Evolutionary conservation across 2,797 vertebrate genomes (phyloP), one percentile per base, ranked within the genome.

Genomic region (Halcyon badia): DNA sequence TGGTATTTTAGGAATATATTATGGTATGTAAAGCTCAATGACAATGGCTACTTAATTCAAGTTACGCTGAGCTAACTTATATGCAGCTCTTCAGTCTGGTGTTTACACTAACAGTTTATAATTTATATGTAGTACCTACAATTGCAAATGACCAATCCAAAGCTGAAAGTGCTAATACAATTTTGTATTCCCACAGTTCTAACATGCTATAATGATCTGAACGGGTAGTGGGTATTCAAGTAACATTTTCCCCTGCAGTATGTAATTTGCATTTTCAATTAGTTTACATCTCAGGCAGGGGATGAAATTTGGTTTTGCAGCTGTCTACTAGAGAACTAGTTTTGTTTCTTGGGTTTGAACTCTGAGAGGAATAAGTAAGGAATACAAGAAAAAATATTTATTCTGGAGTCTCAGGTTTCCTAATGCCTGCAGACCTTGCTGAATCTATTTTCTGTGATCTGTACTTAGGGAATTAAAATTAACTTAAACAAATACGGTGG

Each of bases 231-330:
- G 49, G 15, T 42, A 41, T 65, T 75, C 4, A 6, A 79, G 46
- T 69, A 89, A 76, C 49, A 17, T 78, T 66, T 76, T 51, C 24
- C 24, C 20, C 24, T 51, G 14, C 15, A 28, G 46, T 33, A 37
- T 83, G n/a, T 76, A 56, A 91, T 93, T 91, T 89, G 30, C 58
- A 49, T 64, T 77, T 71, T 31, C 56, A 87, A 49, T 68, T 48
- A 90, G 33, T 82, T 96, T 89, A 84, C 60, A 58, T 90, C 92
- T 70, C 76, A 95, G 44, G 14, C 22, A 58, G 48, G 20, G 30
- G 41, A 16, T 64, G 16, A 73, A 90, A 60, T 80, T 68, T 71
- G 28, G 28, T 44, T 84, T 90, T 90, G 33, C 39, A 56, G 26
- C 31, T 71, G 39, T 60, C 22, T 82, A 20, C 11, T 25, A 75